phyloP scores from a whole-genome alignment of 2,888 invertebrate species.

The Copidosoma aretas region DNA sequence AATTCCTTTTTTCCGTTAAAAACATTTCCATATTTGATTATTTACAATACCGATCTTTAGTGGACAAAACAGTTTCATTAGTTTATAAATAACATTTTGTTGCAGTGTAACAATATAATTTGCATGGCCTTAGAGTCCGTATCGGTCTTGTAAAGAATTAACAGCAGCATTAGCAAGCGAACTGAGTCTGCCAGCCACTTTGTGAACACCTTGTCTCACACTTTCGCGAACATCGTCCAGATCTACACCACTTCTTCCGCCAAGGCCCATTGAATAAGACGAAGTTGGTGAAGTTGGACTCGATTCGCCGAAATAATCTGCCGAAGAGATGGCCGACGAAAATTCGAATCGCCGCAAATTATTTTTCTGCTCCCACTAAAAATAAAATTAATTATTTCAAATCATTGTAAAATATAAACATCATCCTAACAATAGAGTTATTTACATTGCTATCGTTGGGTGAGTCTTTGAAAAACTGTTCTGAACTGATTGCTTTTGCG shows the following conservation, averaged over 20 bases:
- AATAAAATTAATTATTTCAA: constrained; percentile 21
- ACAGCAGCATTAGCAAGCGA: constrained; percentile 94
- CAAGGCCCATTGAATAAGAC: constrained; percentile 53
- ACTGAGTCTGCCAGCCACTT: constrained; percentile 96
- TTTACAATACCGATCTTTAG: constrained; percentile 43
- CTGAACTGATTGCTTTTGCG: constrained; percentile 97
- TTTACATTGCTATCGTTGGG: constrained; percentile 65
- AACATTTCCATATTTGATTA: constrained; percentile 38
- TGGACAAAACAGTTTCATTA: constrained; percentile 35
- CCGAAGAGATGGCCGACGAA: constrained; percentile 92
- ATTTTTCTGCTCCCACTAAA: constrained; percentile 65
- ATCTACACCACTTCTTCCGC: constrained; percentile 66
- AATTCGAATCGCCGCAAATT: constrained; percentile 86
- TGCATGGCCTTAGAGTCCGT: constrained; percentile 53
- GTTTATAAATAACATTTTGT: constrained; percentile 33
- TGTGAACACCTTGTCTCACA: constrained; percentile 94
- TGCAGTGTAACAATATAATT: constrained; percentile 28
- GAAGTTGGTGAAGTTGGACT: constrained; percentile 54
- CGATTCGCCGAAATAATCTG: constrained; percentile 82
- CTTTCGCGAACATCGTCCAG: constrained; percentile 97
- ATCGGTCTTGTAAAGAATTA: constrained; percentile 82
- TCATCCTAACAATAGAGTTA: not conserved
- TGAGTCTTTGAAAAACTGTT: constrained; percentile 90
- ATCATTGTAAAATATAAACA: not conserved
- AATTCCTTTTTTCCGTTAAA: constrained; percentile 22